phyloP scores from a whole-genome alignment of 2,113 vertebrate species.

The Trachemys scripta region DNA sequence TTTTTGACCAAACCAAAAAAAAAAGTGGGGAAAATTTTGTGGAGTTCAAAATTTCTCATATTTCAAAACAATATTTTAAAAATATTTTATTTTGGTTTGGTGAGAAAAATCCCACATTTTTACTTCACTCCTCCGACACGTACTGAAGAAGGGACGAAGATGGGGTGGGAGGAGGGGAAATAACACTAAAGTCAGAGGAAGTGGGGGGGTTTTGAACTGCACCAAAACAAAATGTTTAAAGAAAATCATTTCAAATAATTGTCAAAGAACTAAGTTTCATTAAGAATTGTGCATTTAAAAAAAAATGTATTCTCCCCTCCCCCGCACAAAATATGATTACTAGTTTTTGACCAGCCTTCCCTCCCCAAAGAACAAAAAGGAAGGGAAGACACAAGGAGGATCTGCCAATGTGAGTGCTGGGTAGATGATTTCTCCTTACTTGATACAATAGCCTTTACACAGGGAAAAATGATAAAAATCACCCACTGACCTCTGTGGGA shows the following conservation, averaged over 20 bases:
- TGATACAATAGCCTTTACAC: fast-evolving
- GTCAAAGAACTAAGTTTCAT: not conserved
- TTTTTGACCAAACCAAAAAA: not conserved
- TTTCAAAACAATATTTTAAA: not conserved
- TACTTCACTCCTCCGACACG: not conserved
- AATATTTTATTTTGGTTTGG: not conserved
- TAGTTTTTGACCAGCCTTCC: not conserved
- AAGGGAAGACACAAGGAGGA: not conserved
- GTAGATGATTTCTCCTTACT: not conserved
- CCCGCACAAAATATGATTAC: not conserved
- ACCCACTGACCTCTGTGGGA: not conserved
- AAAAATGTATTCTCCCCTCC: not conserved
- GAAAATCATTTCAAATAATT: not conserved
- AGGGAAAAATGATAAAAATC: not conserved
- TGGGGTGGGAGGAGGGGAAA: not conserved
- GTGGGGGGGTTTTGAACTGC: not conserved
- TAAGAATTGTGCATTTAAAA: not conserved
- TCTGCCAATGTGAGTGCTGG: not conserved
- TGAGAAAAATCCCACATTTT: not conserved
- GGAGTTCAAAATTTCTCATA: not conserved
- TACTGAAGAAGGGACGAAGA: not conserved
- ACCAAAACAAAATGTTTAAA: not conserved
- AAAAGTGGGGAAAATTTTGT: not conserved
- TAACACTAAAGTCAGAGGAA: not conserved
- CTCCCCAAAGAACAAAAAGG: fast-evolving